phyloP scores from a whole-genome alignment of 2,888 invertebrate genomes.

The Drosophila paranaensis region DNA sequence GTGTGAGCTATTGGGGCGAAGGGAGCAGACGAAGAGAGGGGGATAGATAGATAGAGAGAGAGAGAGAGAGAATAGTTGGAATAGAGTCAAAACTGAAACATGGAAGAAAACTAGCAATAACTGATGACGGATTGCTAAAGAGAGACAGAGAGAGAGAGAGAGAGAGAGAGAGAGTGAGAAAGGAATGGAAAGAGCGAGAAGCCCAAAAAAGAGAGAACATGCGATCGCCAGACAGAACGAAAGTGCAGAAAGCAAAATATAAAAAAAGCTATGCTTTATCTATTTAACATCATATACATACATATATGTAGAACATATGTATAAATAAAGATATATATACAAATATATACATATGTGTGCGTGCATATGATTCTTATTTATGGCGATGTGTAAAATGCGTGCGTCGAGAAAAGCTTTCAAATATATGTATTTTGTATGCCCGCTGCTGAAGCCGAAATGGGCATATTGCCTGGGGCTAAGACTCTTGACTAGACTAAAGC shows the following conservation, averaged over 20 bases:
- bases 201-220: not conserved
- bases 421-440: not conserved
- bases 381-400: constrained; percentile 40
- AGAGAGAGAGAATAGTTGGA: constrained; percentile 1
- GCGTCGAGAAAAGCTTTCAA: constrained; percentile 32
- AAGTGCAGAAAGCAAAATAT: constrained; percentile 28
- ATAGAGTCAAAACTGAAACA: constrained; percentile 34
- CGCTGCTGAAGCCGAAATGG: not conserved
- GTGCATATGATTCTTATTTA: not conserved
- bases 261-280: constrained; percentile 28
- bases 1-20: constrained; percentile 72
- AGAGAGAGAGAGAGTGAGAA: not conserved
- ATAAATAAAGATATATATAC: constrained; percentile 1
- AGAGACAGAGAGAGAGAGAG: not conserved
- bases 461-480: not conserved
- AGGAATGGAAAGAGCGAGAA: not conserved
- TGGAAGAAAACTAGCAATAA: constrained; percentile 38
- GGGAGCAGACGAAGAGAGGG: constrained; percentile 29
- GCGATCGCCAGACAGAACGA: constrained; percentile 37
- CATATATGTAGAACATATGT: not conserved
- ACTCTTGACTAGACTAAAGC: too few relatives aligned
- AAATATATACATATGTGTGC: not conserved
- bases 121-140: constrained; percentile 14
- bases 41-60: not conserved
- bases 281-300: not conserved